A percentile compares a stretch with the other conserved stretches of the same genome.
phyloP scores from a whole-genome alignment of 2,888 invertebrate species.

The Lithodes maja region DNA sequence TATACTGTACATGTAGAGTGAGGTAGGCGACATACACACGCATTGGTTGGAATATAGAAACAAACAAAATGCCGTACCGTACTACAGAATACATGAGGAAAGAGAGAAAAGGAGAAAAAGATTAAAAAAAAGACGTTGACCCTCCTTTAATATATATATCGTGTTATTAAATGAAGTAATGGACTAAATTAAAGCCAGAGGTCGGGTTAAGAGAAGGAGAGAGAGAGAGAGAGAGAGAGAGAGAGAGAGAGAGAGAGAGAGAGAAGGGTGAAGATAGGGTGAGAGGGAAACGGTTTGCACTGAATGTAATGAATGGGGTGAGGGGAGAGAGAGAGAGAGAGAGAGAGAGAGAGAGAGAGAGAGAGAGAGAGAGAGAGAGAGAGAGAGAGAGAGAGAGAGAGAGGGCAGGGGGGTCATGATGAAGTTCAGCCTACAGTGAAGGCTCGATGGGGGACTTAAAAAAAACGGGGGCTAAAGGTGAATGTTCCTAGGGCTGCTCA shows the following conservation, averaged over 20 bases:
- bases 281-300: neutral
- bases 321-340: constrained; percentile 10
- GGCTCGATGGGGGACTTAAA: too few species aligned
- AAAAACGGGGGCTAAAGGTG: too few species aligned
- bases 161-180: too few species aligned
- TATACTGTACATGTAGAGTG: too few species aligned
- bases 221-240: neutral
- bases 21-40: too few species aligned
- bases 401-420: neutral
- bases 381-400: constrained; percentile 13
- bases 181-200: neutral
- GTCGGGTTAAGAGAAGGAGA: neutral
- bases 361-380: constrained; percentile 22
- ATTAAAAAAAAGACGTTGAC: neutral
- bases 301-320: neutral
- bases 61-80: neutral
- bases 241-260: constrained; percentile 12
- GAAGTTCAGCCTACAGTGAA: neutral
- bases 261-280: constrained; percentile 9
- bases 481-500: too few species aligned
- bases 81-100: neutral
- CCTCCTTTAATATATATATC: too few species aligned
- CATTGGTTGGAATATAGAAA: neutral
- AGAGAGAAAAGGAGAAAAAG: constrained; percentile 1
- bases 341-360: constrained; percentile 7